A percentile compares a stretch with the other conserved stretches of the same genome.
These are phyloP conservation scores for Crotalus tigris DNA, from an alignment of 2,113 vertebrate species.

Conservation along the genomic window DNA sequence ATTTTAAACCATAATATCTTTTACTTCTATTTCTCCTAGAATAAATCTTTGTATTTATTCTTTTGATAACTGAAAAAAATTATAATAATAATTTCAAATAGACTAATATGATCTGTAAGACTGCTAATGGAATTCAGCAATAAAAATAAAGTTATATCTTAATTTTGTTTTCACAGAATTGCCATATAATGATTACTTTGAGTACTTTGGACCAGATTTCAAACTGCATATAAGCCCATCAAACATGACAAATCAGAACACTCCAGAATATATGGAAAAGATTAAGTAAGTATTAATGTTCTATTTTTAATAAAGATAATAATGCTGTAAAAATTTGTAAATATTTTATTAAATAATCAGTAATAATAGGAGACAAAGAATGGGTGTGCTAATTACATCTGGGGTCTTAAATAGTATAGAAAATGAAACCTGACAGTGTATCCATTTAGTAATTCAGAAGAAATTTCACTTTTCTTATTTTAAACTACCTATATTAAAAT, in stretches of 20 bases:
- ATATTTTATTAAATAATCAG: not conserved
- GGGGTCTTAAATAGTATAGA: not conserved
- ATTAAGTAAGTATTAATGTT: conserved; percentile 76
- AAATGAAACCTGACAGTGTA: not conserved
- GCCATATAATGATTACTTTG: conserved; percentile 84
- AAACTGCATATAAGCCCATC: conserved; percentile 84
- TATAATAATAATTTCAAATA: not conserved
- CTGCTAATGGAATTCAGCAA: not conserved
- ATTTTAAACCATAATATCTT: not conserved
- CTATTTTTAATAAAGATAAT: not conserved
- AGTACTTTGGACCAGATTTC: conserved; percentile 85
- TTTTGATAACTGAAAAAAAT: not conserved
- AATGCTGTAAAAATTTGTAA: not conserved
- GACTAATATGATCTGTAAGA: not conserved
- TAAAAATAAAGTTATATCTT: conserved; percentile 1
- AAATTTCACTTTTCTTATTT: not conserved
- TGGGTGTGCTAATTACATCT: not conserved
- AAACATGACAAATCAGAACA: conserved; percentile 85
- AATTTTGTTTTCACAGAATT: conserved; percentile 65
- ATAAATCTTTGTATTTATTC: not conserved
- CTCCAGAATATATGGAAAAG: conserved; percentile 84
- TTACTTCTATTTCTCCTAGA: not conserved
- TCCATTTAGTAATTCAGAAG: not conserved
- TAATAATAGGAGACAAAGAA: not conserved
- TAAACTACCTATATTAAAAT: not conserved